A percentile compares a stretch with the other conserved stretches of the same genome.
phyloP scores from a whole-genome alignment of 1,140 invertebrate species.

The Sinonovacula constricta region DNA sequence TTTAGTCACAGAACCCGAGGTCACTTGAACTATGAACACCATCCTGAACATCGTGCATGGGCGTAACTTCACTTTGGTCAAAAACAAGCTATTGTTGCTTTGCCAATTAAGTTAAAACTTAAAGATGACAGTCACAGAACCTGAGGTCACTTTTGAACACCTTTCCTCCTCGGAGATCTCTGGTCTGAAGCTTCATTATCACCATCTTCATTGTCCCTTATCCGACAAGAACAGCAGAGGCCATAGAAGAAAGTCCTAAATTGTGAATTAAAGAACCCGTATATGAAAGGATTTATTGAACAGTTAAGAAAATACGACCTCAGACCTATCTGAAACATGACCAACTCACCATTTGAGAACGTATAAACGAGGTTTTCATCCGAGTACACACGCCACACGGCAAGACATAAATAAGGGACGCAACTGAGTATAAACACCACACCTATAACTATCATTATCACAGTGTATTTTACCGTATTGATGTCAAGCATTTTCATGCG shows the following conservation, averaged over 20 bases:
- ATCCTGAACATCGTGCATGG: not conserved
- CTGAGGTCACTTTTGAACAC: not conserved
- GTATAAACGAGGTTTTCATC: slow-evolving; percentile 33
- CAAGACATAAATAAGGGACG: slow-evolving; percentile 43
- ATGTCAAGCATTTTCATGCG: slow-evolving; percentile 46
- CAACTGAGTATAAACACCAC: slow-evolving; percentile 49
- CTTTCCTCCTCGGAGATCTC: not conserved
- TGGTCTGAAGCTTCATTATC: not conserved
- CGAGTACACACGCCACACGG: slow-evolving; percentile 32
- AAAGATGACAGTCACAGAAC: too few species aligned
- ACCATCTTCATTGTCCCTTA: not conserved
- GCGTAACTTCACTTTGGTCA: not conserved
- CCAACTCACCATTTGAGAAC: slow-evolving; percentile 11
- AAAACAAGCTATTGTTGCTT: not conserved
- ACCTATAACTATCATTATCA: slow-evolving; percentile 48
- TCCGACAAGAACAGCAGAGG: not conserved
- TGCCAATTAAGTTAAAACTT: too few species aligned
- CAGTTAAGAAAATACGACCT: slow-evolving; percentile 48
- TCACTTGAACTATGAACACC: not conserved
- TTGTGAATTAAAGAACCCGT: slow-evolving; percentile 51
- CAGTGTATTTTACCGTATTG: slow-evolving; percentile 38
- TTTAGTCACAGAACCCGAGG: too few species aligned
- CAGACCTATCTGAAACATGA: slow-evolving; percentile 32
- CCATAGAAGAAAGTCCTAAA: slow-evolving; percentile 36
- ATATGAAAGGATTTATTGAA: slow-evolving; percentile 47